Evolutionary conservation across 1,140 invertebrate genomes (phyloP).

Genomic region (Drosophila malerkotliana): DNA sequence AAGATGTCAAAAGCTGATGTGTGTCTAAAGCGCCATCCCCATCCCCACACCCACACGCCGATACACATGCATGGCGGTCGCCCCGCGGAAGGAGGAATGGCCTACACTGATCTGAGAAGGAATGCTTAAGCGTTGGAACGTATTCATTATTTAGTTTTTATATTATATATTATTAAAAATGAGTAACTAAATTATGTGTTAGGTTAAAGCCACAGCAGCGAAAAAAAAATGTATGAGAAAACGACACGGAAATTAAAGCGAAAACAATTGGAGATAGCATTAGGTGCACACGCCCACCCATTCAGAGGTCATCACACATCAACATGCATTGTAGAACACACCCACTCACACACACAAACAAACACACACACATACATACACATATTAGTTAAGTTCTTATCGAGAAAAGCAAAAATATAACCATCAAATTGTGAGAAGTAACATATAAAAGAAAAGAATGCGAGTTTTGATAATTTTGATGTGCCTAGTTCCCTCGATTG

Average conservation of each 20-base stretch:
- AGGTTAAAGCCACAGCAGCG: slow-evolving; percentile 56
- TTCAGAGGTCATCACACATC: slow-evolving; percentile 35
- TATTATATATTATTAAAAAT: slow-evolving; percentile 73
- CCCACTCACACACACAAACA: slow-evolving; percentile 8
- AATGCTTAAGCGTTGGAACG: slow-evolving; percentile 69
- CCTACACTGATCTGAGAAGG: slow-evolving; percentile 27
- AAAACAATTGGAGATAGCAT: slow-evolving; percentile 64
- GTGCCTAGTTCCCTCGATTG: slow-evolving; percentile 21
- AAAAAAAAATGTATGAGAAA: slow-evolving; percentile 43
- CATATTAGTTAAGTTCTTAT: slow-evolving; percentile 43
- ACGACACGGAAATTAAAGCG: slow-evolving; percentile 38
- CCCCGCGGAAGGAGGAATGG: slow-evolving; percentile 3
- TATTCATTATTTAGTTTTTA: slow-evolving; percentile 82
- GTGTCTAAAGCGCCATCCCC: slow-evolving; percentile 35
- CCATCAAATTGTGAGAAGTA: slow-evolving; percentile 33
- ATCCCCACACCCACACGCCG: slow-evolving; percentile 1
- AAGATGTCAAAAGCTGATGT: slow-evolving; percentile 76
- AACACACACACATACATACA: slow-evolving; percentile 28
- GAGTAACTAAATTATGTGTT: slow-evolving; percentile 77
- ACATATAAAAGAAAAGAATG: slow-evolving; percentile 5
- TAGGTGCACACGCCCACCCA: slow-evolving; percentile 31
- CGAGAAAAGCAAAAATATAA: slow-evolving; percentile 14
- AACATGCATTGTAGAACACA: slow-evolving; percentile 30
- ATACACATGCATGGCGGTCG: slow-evolving; percentile 10
- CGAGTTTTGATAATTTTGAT: slow-evolving; percentile 18